These are phyloP conservation scores for Sebastes alutus DNA, from an alignment of 2,797 vertebrate genomes.

Conservation along the genomic window DNA sequence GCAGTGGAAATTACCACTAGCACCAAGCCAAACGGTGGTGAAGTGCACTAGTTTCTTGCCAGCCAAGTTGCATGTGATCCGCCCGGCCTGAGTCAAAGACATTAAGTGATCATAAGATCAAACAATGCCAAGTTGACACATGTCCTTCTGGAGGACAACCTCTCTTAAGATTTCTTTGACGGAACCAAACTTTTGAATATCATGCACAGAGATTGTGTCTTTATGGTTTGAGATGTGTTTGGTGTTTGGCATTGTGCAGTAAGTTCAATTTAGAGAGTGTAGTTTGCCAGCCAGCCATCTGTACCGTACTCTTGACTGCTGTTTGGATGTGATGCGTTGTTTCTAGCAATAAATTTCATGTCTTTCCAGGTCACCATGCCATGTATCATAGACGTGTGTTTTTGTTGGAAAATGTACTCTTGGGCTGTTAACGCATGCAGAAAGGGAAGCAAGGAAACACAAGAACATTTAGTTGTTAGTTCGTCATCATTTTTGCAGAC, in stretches of 20 bases:
- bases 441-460: background rate
- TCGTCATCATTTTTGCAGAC: constrained; percentile 2
- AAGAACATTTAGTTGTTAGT: background rate
- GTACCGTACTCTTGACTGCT: background rate
- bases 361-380: constrained; percentile 5
- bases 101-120: background rate
- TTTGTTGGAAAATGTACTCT: constrained; percentile 1
- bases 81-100: background rate
- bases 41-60: background rate
- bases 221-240: background rate
- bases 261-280: background rate
- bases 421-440: background rate
- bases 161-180: background rate
- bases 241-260: background rate
- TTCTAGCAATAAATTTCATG: background rate
- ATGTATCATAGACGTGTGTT: background rate
- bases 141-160: no score
- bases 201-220: background rate
- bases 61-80: background rate
- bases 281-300: background rate
- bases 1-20: background rate
- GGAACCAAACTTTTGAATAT: background rate
- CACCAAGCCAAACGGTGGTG: background rate
- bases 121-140: background rate
- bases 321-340: background rate